Conservation (phyloP, 2,113 vertebrate genomes). For the Notothenia rossii region DNA sequence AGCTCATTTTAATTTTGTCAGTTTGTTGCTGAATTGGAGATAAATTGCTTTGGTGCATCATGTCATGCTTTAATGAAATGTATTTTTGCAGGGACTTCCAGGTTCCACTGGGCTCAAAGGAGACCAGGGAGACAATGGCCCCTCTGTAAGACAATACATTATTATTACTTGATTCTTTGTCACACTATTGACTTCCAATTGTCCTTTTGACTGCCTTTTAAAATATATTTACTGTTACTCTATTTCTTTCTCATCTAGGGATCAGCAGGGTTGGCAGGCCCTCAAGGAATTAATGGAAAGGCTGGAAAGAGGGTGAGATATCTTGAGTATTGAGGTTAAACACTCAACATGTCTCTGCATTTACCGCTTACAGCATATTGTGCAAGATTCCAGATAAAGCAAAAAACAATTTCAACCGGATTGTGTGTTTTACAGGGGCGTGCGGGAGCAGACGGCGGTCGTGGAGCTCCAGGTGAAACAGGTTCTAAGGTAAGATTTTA, state of each 20-base stretch:
- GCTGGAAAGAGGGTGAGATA: constrained; percentile 89
- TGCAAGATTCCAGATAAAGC: constrained; percentile 9
- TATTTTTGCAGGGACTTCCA: constrained; percentile 75
- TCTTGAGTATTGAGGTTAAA: constrained; percentile 28
- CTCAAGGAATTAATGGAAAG: constrained; percentile 83
- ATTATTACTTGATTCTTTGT: constrained; percentile 13
- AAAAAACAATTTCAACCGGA: constrained; percentile 18
- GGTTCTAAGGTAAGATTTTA: constrained; percentile 87
- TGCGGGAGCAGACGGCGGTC: constrained; percentile 87
- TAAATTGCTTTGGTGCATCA: background rate
- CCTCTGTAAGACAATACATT: constrained; percentile 59
- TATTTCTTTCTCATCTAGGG: constrained; percentile 81
- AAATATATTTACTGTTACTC: constrained; percentile 28
- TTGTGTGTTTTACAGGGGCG: constrained; percentile 83
- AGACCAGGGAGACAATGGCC: constrained; percentile 73
- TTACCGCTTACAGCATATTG: constrained; percentile 13
- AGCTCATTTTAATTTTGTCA: background rate
- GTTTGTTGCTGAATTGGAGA: constrained; percentile 9
- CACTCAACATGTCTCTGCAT: constrained; percentile 25
- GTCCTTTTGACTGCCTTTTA: constrained; percentile 4
- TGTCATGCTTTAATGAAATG: constrained; percentile 2
- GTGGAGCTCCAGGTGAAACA: constrained; percentile 91
- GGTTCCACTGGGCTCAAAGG: constrained; percentile 81
- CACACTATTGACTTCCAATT: constrained; percentile 30
- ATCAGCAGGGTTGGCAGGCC: constrained; percentile 85